Evolutionary conservation across 2,888 invertebrate genomes (phyloP).

Genomic region (Cephus rjabovi): DNA sequence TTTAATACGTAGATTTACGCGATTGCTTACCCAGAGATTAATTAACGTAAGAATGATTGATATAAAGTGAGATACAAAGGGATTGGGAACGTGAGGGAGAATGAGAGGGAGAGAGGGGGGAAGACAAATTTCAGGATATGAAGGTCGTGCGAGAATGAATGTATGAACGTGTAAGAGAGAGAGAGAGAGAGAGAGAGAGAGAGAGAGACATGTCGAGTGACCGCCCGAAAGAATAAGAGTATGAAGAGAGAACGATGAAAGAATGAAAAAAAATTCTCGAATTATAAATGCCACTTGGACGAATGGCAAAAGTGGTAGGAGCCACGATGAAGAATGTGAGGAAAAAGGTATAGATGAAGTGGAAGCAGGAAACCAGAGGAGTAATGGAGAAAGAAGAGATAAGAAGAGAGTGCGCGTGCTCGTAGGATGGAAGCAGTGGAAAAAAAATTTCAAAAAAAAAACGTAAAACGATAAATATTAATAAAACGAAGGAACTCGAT

Average conservation of each 20-base stretch:
- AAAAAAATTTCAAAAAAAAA: constrained; percentile 9
- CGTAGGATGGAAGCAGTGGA: constrained; percentile 6
- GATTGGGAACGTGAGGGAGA: background rate
- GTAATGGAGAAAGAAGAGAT: constrained; percentile 24
- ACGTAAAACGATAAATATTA: constrained; percentile 25
- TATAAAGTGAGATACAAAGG: background rate
- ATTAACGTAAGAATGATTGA: background rate
- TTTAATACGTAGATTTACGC: constrained; percentile 39
- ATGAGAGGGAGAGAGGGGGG: constrained; percentile 16
- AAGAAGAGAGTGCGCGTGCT: constrained; percentile 11
- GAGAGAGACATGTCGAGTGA: constrained; percentile 22
- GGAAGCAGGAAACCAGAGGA: constrained; percentile 19
- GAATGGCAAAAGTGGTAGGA: background rate
- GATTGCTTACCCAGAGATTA: background rate
- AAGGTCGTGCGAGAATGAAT: constrained; percentile 14
- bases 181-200: constrained; percentile 20
- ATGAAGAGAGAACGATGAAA: constrained; percentile 18
- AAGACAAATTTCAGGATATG: constrained; percentile 9
- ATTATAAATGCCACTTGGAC: background rate
- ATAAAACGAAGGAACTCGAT: background rate
- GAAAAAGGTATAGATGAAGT: background rate
- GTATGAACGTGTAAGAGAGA: background rate
- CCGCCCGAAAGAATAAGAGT: constrained; percentile 32
- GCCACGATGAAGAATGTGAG: background rate
- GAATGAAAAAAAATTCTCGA: constrained; percentile 9